Evolutionary conservation across 2,797 vertebrate species (phyloP).

Genomic region (Tauraco hartlaubi): DNA sequence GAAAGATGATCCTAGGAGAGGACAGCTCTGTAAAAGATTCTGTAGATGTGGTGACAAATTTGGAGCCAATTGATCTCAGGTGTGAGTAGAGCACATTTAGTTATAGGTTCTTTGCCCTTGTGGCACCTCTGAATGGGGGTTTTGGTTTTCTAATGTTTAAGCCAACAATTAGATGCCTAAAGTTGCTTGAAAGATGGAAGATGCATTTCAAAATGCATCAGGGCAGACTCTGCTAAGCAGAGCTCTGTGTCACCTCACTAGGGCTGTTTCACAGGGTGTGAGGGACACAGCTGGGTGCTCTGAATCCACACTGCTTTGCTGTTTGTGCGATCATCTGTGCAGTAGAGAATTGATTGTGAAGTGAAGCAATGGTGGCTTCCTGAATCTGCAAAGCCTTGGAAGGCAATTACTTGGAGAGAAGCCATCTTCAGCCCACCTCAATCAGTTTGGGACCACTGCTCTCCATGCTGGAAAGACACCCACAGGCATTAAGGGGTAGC

Average conservation of each 20-base stretch:
- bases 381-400: not conserved
- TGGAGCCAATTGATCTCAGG: fast-evolving
- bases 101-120: not conserved
- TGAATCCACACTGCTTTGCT: not conserved
- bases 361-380: not conserved
- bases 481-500: not conserved
- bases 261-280: not conserved
- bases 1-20: not conserved
- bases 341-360: not conserved
- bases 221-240: not conserved
- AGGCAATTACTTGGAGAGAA: not conserved
- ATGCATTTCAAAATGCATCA: not conserved
- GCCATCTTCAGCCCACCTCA: not conserved
- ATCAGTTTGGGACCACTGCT: not conserved
- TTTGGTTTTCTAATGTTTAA: not conserved
- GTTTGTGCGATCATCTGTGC: not conserved
- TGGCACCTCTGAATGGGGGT: fast-evolving
- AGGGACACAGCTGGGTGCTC: not conserved
- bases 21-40: not conserved
- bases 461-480: not conserved
- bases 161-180: not conserved
- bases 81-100: not conserved
- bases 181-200: not conserved
- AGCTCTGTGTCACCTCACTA: not conserved
- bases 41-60: too few relatives aligned